phyloP scores from a whole-genome alignment of 2,888 invertebrate species.

The Ametastegia equiseti region DNA sequence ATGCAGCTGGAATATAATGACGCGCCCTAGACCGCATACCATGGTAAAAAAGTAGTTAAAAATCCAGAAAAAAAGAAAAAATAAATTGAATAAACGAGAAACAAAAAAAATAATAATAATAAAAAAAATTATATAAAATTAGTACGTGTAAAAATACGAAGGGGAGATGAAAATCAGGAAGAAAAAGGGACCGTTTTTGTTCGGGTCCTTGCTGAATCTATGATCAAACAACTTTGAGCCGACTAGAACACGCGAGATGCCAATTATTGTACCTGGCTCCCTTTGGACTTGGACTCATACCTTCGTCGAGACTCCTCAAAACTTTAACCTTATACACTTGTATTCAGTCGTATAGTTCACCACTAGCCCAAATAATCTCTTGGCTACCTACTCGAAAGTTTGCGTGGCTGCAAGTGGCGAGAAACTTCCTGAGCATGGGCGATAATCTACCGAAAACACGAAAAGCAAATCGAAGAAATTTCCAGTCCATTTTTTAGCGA shows the following conservation, averaged over 20 bases:
- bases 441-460: neutral
- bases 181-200: neutral
- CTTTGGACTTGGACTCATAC: neutral
- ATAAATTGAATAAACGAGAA: too few species aligned
- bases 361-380: slow-evolving; percentile 12
- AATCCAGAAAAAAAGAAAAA: neutral
- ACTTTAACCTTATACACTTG: neutral
- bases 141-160: neutral
- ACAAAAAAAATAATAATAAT: neutral
- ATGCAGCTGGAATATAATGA: too few species aligned
- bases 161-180: neutral
- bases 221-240: slow-evolving; percentile 39
- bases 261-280: slow-evolving; percentile 8
- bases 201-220: slow-evolving; percentile 18
- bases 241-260: slow-evolving; percentile 36
- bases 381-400: neutral
- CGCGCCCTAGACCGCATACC: too few species aligned
- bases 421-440: neutral
- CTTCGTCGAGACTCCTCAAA: neutral
- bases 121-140: too few species aligned
- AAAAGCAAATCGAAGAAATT: neutral
- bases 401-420: neutral
- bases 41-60: too few species aligned
- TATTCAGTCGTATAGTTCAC: neutral
- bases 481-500: too few species aligned